Base-by-base conservation (phyloP, 2,113 vertebrate genomes). In the Furnarius figulus region DNA sequence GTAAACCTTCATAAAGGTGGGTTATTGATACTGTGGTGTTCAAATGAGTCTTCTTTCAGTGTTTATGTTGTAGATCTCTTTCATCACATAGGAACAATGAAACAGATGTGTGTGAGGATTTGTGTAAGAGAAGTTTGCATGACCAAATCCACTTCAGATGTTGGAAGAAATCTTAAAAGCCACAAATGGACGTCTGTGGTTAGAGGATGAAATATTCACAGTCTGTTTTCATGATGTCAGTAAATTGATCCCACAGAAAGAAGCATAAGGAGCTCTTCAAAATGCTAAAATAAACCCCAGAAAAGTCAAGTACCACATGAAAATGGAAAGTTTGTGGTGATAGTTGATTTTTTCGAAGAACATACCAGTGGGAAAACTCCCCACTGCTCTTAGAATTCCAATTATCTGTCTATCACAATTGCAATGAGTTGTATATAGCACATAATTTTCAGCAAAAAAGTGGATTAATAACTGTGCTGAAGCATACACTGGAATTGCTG, bases 291-390 rank as follows among this genome's bases (percentile, higher is more conserved):
- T 31, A 23, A 66, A 75, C 50, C 35, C 5, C 27, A 52, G 28
- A 42, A 71, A 68, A 61, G 4, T 79, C 20, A 90, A 71, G 27
- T 3, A 24, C 5, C 0, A 30, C 27, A 47, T 4, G 14, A 35
- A 76, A 83, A 62, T 14, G 5, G 14, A 59, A 83, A 27, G 1
- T 37, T 66, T 25, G 49, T 15, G 6, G 4, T 4, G 6, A 47
- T 24, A 42, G 33, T 67, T 72, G 35, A 33, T 15, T 58, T 62
- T 76, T 79, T 80, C 21, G 39, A 65, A 68, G 14, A 82, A 58
- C 1, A 25, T 28, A 14, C 1, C 3, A 55, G 40, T 5, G 2
- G 10, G 8, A 78, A 50, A 65, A 67, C 68, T 19, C 0, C 8
- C 5, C 7, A 27, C 7, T 35, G 4, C 9, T 63, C 63, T 68